These are phyloP conservation scores for Strigops habroptila DNA, from an alignment of 2,113 vertebrate genomes.

Conservation along the genomic window DNA sequence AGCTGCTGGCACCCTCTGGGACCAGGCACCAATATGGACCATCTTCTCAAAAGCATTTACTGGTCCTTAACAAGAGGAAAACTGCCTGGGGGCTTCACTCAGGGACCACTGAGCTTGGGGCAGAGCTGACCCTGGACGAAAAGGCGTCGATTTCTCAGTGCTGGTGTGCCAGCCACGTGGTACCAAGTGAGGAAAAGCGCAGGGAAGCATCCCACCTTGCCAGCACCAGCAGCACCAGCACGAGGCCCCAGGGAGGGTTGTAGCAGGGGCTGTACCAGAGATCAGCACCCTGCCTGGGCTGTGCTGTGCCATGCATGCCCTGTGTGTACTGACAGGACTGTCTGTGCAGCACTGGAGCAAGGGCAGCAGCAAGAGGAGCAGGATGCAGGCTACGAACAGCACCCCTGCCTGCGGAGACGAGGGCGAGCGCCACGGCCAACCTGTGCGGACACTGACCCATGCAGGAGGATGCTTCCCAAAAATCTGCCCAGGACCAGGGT, in stretches of 20 bases:
- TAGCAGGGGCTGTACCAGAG: fast-evolving
- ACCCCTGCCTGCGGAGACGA: fast-evolving
- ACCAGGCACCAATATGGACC: fast-evolving
- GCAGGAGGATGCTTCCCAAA: not conserved
- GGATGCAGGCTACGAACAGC: not conserved
- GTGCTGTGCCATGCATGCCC: constrained; percentile 37
- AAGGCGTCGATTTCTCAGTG: not conserved
- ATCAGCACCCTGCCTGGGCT: not conserved
- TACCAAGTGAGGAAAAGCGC: fast-evolving
- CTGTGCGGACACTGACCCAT: fast-evolving
- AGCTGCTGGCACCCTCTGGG: not conserved
- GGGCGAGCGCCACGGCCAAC: fast-evolving
- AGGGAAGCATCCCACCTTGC: not conserved
- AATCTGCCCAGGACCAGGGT: not conserved
- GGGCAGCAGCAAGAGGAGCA: not conserved
- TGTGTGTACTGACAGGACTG: constrained; percentile 72
- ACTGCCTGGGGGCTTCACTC: not conserved
- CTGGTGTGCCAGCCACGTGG: fast-evolving
- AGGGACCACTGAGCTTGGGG: not conserved
- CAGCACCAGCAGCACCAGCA: fast-evolving
- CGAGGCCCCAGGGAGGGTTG: fast-evolving
- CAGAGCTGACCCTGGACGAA: fast-evolving
- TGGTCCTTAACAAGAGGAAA: not conserved
- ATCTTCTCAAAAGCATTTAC: not conserved
- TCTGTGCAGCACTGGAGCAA: constrained; percentile 62